Conservation (phyloP, 2,888 invertebrate species). For the Leucophenga montana region DNA sequence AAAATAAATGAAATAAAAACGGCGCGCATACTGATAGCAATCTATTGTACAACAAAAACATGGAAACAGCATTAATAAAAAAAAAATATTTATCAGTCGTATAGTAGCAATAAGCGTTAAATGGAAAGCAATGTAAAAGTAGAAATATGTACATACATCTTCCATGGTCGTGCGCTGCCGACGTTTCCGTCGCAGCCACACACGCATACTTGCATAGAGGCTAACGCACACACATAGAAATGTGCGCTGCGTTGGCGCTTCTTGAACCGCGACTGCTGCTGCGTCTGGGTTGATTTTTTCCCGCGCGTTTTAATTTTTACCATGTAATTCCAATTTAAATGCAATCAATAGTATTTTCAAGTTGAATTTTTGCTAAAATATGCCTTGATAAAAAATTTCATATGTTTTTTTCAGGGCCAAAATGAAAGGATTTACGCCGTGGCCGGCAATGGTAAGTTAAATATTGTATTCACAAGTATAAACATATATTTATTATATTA, state of each 20-base stretch:
- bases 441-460: slow-evolving; percentile 95
- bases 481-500: slow-evolving; percentile 22
- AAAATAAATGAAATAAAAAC: slow-evolving; percentile 35
- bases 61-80: neutral
- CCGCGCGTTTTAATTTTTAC: slow-evolving; percentile 54
- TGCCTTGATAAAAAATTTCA: slow-evolving; percentile 28
- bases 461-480: slow-evolving; percentile 41
- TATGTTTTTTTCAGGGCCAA: slow-evolving; percentile 87
- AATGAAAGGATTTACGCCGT: slow-evolving; percentile 97
- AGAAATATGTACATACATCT: slow-evolving; percentile 11
- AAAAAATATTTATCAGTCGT: neutral
- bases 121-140: neutral
- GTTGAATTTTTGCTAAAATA: neutral
- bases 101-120: no score
- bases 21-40: neutral
- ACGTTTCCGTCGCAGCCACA: slow-evolving; percentile 42
- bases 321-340: slow-evolving; percentile 24
- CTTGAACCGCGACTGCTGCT: slow-evolving; percentile 47
- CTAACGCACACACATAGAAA: neutral
- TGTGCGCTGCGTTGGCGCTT: slow-evolving; percentile 60
- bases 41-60: neutral
- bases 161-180: slow-evolving; percentile 27
- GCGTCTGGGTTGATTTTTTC: slow-evolving; percentile 35
- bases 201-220: neutral
- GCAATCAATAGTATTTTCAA: slow-evolving; percentile 17